Conservation (phyloP, 2,888 invertebrate genomes). For the Timandra comae region DNA sequence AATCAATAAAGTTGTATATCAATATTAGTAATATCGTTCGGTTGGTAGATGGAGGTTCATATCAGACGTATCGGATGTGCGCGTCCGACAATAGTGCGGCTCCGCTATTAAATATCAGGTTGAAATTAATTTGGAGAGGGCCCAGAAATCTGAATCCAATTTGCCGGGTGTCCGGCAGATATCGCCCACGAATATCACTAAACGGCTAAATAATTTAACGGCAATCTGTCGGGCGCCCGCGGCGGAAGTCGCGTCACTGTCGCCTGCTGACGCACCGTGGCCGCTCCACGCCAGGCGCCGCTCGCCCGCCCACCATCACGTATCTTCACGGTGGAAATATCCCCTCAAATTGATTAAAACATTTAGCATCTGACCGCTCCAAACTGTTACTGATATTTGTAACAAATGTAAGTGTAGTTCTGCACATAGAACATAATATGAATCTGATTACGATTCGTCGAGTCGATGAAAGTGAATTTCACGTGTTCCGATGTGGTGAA, state of each 20-base stretch:
- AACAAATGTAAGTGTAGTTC: no score
- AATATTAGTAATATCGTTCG: no score
- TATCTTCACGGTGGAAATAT: constrained; percentile 19
- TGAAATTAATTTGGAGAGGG: constrained; percentile 69
- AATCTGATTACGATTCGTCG: constrained; percentile 7
- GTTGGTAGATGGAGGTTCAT: no score
- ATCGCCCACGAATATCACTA: constrained; percentile 72
- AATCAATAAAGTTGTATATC: no score
- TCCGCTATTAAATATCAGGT: constrained; percentile 66
- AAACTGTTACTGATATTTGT: no score
- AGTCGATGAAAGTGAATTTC: constrained; percentile 1
- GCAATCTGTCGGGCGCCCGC: constrained; percentile 52
- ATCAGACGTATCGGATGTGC: no score
- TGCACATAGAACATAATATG: no score
- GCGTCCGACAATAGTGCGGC: constrained; percentile 39
- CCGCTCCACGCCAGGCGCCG: constrained; percentile 11
- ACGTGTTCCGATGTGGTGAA: background rate
- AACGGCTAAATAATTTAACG: constrained; percentile 75
- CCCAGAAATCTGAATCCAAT: constrained; percentile 75
- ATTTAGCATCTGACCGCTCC: no score
- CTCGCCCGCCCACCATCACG: constrained; percentile 18
- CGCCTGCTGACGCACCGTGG: constrained; percentile 21
- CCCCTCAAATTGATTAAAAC: constrained; percentile 18
- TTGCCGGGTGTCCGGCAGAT: constrained; percentile 71
- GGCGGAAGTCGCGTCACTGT: constrained; percentile 23